Evolutionary conservation across 1,140 invertebrate species (phyloP).

Genomic region (Nomia melanderi): DNA sequence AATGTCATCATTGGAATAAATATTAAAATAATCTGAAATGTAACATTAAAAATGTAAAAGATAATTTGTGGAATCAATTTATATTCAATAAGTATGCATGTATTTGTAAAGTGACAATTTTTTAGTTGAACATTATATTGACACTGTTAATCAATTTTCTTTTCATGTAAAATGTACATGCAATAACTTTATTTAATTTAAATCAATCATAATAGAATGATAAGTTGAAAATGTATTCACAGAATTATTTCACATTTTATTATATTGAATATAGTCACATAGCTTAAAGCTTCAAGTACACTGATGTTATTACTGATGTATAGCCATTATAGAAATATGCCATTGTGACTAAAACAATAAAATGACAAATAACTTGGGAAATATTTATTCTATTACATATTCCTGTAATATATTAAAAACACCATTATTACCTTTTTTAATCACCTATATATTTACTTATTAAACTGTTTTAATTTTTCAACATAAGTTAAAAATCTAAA

Average conservation of each 20-base stretch:
- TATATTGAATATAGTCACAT: background rate
- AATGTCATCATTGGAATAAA: background rate
- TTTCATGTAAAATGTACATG: background rate
- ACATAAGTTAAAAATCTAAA: too few species aligned
- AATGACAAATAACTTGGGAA: conserved; percentile 2
- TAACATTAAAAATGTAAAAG: background rate
- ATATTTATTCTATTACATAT: too few species aligned
- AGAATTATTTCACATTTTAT: background rate
- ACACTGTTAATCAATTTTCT: background rate
- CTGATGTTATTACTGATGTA: conserved; percentile 2
- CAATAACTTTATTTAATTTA: background rate
- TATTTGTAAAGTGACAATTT: background rate
- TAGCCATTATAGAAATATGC: conserved; percentile 3
- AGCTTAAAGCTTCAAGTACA: background rate
- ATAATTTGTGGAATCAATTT: conserved; percentile 6
- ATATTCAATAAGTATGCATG: background rate
- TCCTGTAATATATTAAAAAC: too few species aligned
- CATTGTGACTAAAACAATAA: conserved; percentile 15
- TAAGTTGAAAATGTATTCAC: conserved; percentile 7
- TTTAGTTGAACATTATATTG: background rate
- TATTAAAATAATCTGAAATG: background rate
- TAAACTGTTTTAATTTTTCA: too few species aligned
- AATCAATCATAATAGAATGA: background rate
- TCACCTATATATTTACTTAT: background rate
- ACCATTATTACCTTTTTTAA: too few species aligned